These are phyloP conservation scores for Myiotriccus ornatus DNA, from an alignment of 2,797 vertebrate genomes.

Conservation along the genomic window DNA sequence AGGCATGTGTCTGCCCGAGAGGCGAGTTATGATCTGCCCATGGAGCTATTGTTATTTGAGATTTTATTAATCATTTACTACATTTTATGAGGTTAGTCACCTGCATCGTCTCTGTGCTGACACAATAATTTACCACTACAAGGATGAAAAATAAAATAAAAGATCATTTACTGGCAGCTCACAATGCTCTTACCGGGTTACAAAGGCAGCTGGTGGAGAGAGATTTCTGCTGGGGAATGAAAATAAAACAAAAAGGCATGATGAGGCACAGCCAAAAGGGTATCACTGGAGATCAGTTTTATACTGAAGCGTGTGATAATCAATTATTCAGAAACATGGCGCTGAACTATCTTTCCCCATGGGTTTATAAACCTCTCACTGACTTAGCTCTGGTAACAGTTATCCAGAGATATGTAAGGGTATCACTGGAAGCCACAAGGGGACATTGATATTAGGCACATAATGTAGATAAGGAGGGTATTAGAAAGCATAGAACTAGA, in stretches of 20 bases:
- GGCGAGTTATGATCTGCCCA: not conserved
- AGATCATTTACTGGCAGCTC: conserved; percentile 68
- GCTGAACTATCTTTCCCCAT: conserved; percentile 50
- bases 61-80: conserved; percentile 71
- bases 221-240: conserved; percentile 54
- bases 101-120: conserved; percentile 69
- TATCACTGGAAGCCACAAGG: not conserved
- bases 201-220: conserved; percentile 34
- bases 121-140: conserved; percentile 68
- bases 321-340: conserved; percentile 72
- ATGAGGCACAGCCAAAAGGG: conserved; percentile 44
- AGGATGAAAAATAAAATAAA: conserved; percentile 65
- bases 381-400: conserved; percentile 15
- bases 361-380: conserved; percentile 57
- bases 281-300: conserved; percentile 60
- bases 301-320: conserved; percentile 49
- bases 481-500: not conserved
- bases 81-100: conserved; percentile 70
- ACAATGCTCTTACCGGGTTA: conserved; percentile 56
- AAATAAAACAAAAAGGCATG: conserved; percentile 41
- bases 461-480: not conserved
- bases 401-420: conserved; percentile 30
- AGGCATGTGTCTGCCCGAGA: not conserved
- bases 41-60: conserved; percentile 51
- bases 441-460: not conserved